Conservation (phyloP, 2,888 invertebrate species). For the Eumacrocentrus americanus region DNA sequence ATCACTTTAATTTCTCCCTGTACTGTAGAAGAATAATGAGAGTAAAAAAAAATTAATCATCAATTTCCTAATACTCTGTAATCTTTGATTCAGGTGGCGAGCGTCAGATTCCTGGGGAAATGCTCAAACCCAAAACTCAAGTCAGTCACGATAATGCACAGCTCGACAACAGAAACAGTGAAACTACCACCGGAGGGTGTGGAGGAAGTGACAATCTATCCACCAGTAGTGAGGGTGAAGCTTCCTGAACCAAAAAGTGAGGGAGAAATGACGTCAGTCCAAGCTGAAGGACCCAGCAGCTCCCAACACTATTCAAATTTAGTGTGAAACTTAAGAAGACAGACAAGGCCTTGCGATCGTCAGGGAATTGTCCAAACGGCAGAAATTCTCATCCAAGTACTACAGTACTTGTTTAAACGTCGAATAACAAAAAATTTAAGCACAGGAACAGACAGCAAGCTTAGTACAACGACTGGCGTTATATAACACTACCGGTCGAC, state of each 20-base stretch:
- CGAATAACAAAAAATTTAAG: slow-evolving; percentile 47
- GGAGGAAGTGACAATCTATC: slow-evolving; percentile 81
- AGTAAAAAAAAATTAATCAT: background rate
- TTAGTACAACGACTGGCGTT: slow-evolving; percentile 19
- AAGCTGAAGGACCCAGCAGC: slow-evolving; percentile 63
- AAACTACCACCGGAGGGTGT: slow-evolving; percentile 76
- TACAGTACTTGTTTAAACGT: slow-evolving; percentile 63
- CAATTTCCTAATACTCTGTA: background rate
- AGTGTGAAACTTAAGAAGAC: slow-evolving; percentile 79
- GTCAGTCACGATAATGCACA: slow-evolving; percentile 88
- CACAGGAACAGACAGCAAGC: slow-evolving; percentile 38
- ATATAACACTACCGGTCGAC: slow-evolving; percentile 10
- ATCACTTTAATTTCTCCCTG: background rate
- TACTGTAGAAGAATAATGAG: no score
- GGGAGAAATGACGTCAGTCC: slow-evolving; percentile 67
- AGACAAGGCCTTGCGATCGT: slow-evolving; percentile 68
- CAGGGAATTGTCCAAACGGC: slow-evolving; percentile 59
- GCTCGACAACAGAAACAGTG: slow-evolving; percentile 87
- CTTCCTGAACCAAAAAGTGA: slow-evolving; percentile 87
- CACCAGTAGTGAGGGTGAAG: slow-evolving; percentile 81
- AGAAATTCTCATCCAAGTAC: slow-evolving; percentile 54
- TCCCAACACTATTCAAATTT: slow-evolving; percentile 77
- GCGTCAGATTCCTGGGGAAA: slow-evolving; percentile 82
- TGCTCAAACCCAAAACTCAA: slow-evolving; percentile 81
- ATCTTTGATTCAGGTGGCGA: slow-evolving; percentile 69